Conservation (phyloP, 2,113 vertebrate genomes). For the Apodemus speciosus region DNA sequence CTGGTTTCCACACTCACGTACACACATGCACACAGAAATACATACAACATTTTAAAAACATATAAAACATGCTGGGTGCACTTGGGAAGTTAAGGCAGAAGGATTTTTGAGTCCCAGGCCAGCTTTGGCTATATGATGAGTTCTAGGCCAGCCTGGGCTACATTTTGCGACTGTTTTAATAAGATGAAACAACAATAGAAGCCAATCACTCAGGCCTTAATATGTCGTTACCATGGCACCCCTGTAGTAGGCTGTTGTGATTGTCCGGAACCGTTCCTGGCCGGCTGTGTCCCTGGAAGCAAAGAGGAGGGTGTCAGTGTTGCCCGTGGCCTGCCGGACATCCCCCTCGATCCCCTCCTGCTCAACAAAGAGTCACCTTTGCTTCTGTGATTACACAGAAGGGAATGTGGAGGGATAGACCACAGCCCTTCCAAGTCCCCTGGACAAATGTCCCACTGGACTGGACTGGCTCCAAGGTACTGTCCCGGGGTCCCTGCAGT, state of each 20-base stretch:
- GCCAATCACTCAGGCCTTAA: neutral
- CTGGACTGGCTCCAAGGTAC: neutral
- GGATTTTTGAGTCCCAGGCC: neutral
- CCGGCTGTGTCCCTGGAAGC: slow-evolving; percentile 94
- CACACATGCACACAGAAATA: neutral
- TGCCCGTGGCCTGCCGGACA: fast-evolving
- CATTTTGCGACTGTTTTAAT: neutral
- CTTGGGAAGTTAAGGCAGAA: neutral
- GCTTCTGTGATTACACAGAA: neutral
- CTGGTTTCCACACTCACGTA: neutral
- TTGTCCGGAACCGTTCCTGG: slow-evolving; percentile 96
- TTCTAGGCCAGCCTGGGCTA: neutral
- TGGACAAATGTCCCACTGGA: too few relatives aligned
- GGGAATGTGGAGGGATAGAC: neutral
- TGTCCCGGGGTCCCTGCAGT: neutral
- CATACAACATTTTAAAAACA: neutral
- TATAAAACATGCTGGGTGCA: neutral
- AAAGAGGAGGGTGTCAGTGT: neutral
- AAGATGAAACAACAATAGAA: neutral
- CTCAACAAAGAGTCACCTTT: neutral
- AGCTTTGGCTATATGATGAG: neutral
- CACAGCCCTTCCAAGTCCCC: neutral
- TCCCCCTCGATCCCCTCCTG: neutral
- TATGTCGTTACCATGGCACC: slow-evolving; percentile 92
- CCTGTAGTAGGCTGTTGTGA: slow-evolving; percentile 97